Percentiles rank a stretch among this genome's conserved stretches.
phyloP scores from a whole-genome alignment of 2,113 vertebrate genomes.

The Pollimyrus isidori region DNA sequence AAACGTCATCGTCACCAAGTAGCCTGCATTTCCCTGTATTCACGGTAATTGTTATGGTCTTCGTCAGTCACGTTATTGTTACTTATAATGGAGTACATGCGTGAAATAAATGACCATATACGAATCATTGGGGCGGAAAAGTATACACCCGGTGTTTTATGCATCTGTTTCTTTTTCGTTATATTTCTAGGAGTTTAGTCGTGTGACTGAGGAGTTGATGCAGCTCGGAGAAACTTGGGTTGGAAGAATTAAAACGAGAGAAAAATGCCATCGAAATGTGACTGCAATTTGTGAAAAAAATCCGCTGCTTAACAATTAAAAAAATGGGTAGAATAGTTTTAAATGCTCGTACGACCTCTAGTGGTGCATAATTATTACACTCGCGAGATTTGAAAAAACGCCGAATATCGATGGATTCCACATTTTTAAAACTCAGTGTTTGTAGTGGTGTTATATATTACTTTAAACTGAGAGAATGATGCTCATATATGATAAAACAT shows the following conservation, averaged over 20 bases:
- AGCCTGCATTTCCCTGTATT: background rate
- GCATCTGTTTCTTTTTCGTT: background rate
- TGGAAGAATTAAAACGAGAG: background rate
- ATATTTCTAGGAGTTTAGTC: background rate
- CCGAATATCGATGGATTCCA: background rate
- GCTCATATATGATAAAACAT: background rate
- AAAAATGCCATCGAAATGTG: background rate
- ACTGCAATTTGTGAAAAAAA: background rate
- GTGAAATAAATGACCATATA: background rate
- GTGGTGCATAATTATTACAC: background rate
- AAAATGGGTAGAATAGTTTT: background rate
- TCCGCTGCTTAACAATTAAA: background rate
- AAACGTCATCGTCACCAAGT: background rate
- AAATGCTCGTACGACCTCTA: slow-evolving; percentile 14
- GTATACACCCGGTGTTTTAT: background rate
- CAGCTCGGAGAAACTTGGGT: background rate
- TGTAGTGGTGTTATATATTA: background rate
- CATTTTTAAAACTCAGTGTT: background rate
- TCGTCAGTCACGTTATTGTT: background rate
- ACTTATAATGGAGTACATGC: background rate
- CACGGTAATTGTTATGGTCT: background rate
- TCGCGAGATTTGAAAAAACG: background rate
- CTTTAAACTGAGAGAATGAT: background rate
- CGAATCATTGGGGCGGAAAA: background rate
- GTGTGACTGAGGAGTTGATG: background rate